Percentiles rank a stretch among this genome's conserved stretches.
Conservation (phyloP, 2,797 vertebrate species). For the Garrulus glandarius region DNA sequence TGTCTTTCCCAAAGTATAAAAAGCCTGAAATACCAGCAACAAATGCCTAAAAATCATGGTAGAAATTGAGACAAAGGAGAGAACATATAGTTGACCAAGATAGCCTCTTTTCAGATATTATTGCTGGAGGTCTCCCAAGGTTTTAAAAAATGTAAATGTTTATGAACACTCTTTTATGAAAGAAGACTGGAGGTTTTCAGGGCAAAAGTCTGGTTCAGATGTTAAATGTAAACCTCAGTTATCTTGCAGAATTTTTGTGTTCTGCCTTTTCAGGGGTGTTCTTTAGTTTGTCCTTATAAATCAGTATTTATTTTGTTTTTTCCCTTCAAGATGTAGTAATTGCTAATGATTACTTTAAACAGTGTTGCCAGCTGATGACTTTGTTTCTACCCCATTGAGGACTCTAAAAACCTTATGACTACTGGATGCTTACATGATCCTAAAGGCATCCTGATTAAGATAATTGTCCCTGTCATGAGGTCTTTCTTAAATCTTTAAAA, state of each 20-base stretch:
- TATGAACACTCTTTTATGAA: background rate
- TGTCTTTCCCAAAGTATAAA: background rate
- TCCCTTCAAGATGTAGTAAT: background rate
- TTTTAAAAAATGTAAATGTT: background rate
- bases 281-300: background rate
- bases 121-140: background rate
- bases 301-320: background rate
- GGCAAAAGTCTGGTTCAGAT: background rate
- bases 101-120: background rate
- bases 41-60: background rate
- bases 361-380: background rate
- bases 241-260: background rate
- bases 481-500: background rate
- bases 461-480: background rate
- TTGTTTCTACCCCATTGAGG: background rate
- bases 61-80: background rate
- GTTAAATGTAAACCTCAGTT: background rate
- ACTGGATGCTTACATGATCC: background rate
- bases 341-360: background rate
- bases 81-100: background rate
- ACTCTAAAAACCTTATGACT: background rate
- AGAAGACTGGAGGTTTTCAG: fast-evolving
- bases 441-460: background rate
- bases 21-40: background rate
- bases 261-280: background rate